Evolutionary conservation across 2,888 invertebrate genomes (phyloP), one percentile per base, ranked within the genome.

Genomic region (Drosophila merina): DNA sequence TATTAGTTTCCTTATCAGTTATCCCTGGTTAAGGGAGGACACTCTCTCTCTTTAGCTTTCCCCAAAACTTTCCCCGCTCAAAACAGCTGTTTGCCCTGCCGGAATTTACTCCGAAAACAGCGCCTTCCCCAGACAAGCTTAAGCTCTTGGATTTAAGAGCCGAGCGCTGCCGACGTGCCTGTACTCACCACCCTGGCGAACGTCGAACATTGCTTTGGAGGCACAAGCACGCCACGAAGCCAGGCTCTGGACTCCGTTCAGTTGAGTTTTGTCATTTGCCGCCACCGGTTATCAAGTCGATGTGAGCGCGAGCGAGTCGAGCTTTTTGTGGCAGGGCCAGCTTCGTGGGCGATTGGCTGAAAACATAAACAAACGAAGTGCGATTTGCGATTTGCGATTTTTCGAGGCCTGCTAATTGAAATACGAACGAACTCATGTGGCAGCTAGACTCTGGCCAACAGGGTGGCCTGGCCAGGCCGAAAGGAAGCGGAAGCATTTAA

Each of bases 211-310:
- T 36, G 25, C 69, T 55, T 50, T 30, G 62, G 69, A 72, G 54
- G 44, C 44, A 20, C 7, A 4, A 7, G 38, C 20, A 38, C 56
- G n/a, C 50, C 47, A 20, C 52, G 51, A 62, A 79, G 85, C 74
- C 85, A 75, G 40, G 42, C 42, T 28, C 25, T 28, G 42, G 38
- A 25, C 8, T 6, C 58, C n/a, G 51, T 57, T 90, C 88, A 90
- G 90, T 90, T 90, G 89, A 90, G 89, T 84, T 90, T 90, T 90
- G 89, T 83, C 87, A 86, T 88, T 85, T 84, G 86, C 82, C 77
- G 78, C 76, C 78, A 85, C 80, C 88, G 88, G 89, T 84, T 82
- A 77, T 71, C 71, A 67, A 52, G 20, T 33, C 14, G 30, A 60
- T 55, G 62, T 45, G 62, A 68, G 57, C 76, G 72, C 81, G 84